phyloP scores from a whole-genome alignment of 2,888 invertebrate species.

The Caenorhabditis imperialis region DNA sequence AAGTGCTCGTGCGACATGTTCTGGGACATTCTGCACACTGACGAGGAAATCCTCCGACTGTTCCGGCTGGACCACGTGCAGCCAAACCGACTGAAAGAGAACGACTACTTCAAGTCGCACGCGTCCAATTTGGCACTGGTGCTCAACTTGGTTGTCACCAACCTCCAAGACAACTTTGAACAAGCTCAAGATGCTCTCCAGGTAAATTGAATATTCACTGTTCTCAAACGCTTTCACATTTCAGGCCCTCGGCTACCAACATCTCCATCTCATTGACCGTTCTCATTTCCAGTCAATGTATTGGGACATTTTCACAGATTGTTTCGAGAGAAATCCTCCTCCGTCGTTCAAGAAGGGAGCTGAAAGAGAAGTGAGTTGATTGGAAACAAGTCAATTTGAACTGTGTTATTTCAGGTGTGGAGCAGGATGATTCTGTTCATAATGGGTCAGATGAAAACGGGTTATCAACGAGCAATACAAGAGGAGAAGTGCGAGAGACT shows the following conservation, averaged over 20 bases:
- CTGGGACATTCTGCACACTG: slow-evolving; percentile 59
- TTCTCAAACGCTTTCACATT: not conserved
- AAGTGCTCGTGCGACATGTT: slow-evolving; percentile 65
- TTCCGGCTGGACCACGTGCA: slow-evolving; percentile 61
- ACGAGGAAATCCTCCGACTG: slow-evolving; percentile 55
- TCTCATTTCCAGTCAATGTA: slow-evolving; percentile 63
- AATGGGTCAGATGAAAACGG: slow-evolving; percentile 69
- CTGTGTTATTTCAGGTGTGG: slow-evolving; percentile 58
- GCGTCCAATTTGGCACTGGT: slow-evolving; percentile 66
- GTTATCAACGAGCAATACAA: slow-evolving; percentile 60
- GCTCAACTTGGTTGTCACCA: slow-evolving; percentile 64
- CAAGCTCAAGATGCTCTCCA: slow-evolving; percentile 65
- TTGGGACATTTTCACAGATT: slow-evolving; percentile 70
- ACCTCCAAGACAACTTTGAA: slow-evolving; percentile 66
- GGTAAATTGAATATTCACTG: slow-evolving; percentile 21
- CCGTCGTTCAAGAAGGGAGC: slow-evolving; percentile 60
- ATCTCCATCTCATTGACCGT: slow-evolving; percentile 52
- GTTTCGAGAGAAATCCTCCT: slow-evolving; percentile 66
- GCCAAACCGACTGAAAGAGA: slow-evolving; percentile 58
- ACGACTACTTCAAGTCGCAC: slow-evolving; percentile 65
- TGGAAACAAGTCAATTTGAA: not conserved
- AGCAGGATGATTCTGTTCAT: slow-evolving; percentile 68
- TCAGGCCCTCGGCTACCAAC: slow-evolving; percentile 65
- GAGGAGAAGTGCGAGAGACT: slow-evolving; percentile 52
- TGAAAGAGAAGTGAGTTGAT: slow-evolving; percentile 47